These are phyloP conservation scores for Lasioglossum vierecki DNA, from an alignment of 2,888 invertebrate species.

Conservation along the genomic window DNA sequence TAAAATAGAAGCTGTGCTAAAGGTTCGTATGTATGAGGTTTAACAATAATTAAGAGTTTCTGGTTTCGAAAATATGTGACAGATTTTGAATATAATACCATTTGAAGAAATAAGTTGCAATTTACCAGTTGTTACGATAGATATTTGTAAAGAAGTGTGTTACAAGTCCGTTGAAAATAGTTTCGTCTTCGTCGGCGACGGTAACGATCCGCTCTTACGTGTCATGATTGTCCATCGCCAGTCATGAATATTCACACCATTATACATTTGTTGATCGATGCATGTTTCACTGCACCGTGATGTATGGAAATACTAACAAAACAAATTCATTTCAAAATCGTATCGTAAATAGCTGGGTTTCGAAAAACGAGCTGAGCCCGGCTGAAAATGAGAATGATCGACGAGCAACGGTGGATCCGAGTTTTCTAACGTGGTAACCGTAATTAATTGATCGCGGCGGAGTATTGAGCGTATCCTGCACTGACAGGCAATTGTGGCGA, in stretches of 20 bases:
- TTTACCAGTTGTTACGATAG: no score
- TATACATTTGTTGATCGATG: slow-evolving; percentile 55
- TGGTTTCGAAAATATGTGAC: not conserved
- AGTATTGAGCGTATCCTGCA: slow-evolving; percentile 27
- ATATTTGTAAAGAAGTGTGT: no score
- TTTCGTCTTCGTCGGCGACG: not conserved
- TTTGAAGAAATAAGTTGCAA: no score
- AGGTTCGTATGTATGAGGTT: no score
- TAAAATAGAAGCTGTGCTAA: no score
- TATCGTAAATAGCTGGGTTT: slow-evolving; percentile 37
- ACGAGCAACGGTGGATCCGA: not conserved
- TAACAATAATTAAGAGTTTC: no score
- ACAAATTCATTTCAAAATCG: slow-evolving; percentile 57
- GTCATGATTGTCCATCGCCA: slow-evolving; percentile 63
- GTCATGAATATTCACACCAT: slow-evolving; percentile 66
- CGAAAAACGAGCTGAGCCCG: not conserved
- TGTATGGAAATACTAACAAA: slow-evolving; percentile 65
- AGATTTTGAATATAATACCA: no score
- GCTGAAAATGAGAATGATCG: not conserved
- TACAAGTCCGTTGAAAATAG: not conserved
- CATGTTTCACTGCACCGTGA: slow-evolving; percentile 46
- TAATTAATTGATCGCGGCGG: slow-evolving; percentile 45
- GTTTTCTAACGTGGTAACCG: slow-evolving; percentile 23
- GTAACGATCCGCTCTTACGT: slow-evolving; percentile 39
- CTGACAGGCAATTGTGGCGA: slow-evolving; percentile 49